These are phyloP conservation scores for Nycticryphes semicollaris DNA, from an alignment of 2,113 vertebrate species.

Conservation along the genomic window DNA sequence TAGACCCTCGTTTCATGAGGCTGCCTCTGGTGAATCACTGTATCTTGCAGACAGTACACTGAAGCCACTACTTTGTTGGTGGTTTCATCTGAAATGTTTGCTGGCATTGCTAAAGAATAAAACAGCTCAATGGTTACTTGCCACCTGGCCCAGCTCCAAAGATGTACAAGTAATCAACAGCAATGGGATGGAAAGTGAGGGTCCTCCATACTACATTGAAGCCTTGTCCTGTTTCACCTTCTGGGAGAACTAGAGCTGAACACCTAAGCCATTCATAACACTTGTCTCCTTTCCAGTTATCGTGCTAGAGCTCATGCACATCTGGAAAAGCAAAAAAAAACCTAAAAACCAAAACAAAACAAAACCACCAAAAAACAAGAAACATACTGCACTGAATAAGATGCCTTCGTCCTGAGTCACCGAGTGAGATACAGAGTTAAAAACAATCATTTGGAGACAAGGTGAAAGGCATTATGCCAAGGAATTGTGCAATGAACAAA, in stretches of 20 bases:
- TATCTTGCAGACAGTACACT: neutral
- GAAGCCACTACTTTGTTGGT: neutral
- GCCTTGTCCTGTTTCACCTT: fast-evolving
- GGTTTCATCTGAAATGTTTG: neutral
- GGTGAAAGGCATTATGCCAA: neutral
- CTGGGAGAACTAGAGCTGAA: neutral
- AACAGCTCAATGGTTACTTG: neutral
- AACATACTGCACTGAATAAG: neutral
- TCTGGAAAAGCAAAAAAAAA: constrained; percentile 1
- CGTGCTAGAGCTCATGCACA: neutral
- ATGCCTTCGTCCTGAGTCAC: constrained; percentile 21
- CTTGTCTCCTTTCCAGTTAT: neutral
- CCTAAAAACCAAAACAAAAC: neutral
- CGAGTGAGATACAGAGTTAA: fast-evolving
- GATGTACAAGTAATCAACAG: neutral
- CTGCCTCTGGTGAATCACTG: neutral
- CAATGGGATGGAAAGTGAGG: neutral
- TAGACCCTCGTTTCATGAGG: fast-evolving
- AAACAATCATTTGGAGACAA: neutral
- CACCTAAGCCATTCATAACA: neutral
- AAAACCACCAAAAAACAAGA: neutral
- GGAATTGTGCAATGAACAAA: neutral
- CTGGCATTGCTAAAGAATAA: neutral
- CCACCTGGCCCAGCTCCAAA: neutral
- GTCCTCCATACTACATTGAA: fast-evolving